phyloP scores from a whole-genome alignment of 2,888 invertebrate species.

The Julus scandinavius region DNA sequence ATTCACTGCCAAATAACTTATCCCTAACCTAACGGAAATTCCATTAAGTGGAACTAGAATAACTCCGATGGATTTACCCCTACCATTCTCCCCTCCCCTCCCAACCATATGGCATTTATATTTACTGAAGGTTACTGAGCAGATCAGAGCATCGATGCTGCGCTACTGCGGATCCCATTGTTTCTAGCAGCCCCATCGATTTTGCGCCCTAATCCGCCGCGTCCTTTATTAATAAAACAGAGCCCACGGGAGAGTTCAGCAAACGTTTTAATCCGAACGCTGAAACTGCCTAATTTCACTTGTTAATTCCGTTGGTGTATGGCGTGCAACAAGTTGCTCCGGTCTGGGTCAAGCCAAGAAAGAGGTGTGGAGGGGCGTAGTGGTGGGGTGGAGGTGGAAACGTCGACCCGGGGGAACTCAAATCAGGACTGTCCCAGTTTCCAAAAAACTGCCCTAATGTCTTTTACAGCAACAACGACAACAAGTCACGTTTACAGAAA shows the following conservation, averaged over 20 bases:
- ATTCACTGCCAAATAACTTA: too few relatives aligned
- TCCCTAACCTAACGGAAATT: too few relatives aligned
- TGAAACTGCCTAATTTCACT: background rate
- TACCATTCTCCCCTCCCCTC: too few relatives aligned
- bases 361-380: background rate
- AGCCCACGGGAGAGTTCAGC: background rate
- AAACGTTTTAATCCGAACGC: background rate
- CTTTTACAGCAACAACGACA: slow-evolving; percentile 5
- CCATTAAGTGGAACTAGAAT: too few relatives aligned
- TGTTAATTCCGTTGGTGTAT: background rate
- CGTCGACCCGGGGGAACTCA: too few relatives aligned
- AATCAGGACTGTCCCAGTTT: background rate
- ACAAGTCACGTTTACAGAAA: background rate
- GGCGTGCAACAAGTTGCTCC: background rate
- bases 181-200: background rate
- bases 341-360: background rate
- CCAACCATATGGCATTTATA: too few relatives aligned
- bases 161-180: background rate
- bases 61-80: too few relatives aligned
- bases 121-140: too few relatives aligned
- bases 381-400: too few relatives aligned
- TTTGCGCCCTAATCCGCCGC: background rate
- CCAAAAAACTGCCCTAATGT: background rate
- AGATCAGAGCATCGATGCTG: background rate
- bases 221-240: background rate